Evolutionary conservation across 2,113 vertebrate species (phyloP).

Genomic region (Empidonax alnorum): DNA sequence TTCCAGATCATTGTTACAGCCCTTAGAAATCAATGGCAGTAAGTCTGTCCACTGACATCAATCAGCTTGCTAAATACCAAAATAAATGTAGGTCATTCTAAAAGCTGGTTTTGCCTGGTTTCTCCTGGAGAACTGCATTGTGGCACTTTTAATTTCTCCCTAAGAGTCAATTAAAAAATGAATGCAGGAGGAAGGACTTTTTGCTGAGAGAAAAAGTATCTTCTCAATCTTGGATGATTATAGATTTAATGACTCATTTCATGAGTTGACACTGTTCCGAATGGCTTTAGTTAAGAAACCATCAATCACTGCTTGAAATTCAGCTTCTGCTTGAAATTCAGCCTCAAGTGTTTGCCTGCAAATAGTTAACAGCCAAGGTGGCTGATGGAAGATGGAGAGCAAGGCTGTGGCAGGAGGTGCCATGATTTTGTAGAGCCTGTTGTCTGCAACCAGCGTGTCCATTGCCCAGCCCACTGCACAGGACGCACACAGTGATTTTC

Average conservation of each 20-base stretch:
- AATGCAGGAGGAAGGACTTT: neutral
- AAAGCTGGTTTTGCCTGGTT: neutral
- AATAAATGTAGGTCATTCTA: neutral
- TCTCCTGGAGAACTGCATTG: neutral
- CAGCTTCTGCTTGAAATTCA: slow-evolving; percentile 58
- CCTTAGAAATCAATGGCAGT: neutral
- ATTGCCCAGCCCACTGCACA: neutral
- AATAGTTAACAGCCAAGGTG: neutral
- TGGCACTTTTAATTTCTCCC: neutral
- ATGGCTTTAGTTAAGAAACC: slow-evolving; percentile 32
- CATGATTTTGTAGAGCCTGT: neutral
- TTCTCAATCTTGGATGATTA: slow-evolving; percentile 33
- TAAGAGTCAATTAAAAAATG: neutral
- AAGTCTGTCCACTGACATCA: neutral
- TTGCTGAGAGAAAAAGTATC: slow-evolving; percentile 10
- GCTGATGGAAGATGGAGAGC: neutral
- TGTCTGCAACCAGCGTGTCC: neutral
- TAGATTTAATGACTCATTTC: slow-evolving; percentile 63
- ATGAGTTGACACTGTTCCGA: slow-evolving; percentile 48
- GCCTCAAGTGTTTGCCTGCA: slow-evolving; percentile 44
- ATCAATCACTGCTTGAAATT: slow-evolving; percentile 58
- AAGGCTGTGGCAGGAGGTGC: neutral
- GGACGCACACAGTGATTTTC: neutral
- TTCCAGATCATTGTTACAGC: neutral
- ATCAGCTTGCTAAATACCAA: neutral